Evolutionary conservation across 2,113 vertebrate species (phyloP).

Genomic region (Gnathonemus echidnorhynchus): DNA sequence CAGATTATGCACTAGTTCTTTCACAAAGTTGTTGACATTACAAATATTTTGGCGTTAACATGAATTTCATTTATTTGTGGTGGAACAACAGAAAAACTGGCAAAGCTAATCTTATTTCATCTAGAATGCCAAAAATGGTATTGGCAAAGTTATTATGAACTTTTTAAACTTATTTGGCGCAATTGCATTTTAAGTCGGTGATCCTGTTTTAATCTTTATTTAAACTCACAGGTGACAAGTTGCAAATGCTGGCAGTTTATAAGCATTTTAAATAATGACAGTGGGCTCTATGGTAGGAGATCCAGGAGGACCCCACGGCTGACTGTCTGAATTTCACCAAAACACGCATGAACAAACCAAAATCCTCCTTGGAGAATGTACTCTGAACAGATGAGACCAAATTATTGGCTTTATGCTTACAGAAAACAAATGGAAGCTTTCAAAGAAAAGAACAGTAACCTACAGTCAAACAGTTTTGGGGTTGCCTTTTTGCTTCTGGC

Average conservation of each 20-base stretch:
- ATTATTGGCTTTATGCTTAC: background rate
- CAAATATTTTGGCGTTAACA: background rate
- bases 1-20: background rate
- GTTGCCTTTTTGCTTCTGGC: background rate
- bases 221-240: background rate
- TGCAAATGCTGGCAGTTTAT: background rate
- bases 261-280: background rate
- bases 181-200: background rate
- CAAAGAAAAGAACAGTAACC: background rate
- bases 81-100: background rate
- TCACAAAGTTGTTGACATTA: background rate
- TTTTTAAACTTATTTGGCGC: background rate
- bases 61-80: background rate
- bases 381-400: background rate
- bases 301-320: background rate
- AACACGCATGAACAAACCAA: background rate
- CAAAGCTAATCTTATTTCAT: background rate
- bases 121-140: background rate
- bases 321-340: background rate
- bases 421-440: background rate
- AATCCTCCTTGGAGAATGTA: background rate
- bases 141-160: background rate
- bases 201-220: background rate
- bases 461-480: background rate
- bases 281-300: background rate